These are phyloP conservation scores for Choloepus didactylus DNA, from an alignment of 2,797 vertebrate species.

Conservation along the genomic window DNA sequence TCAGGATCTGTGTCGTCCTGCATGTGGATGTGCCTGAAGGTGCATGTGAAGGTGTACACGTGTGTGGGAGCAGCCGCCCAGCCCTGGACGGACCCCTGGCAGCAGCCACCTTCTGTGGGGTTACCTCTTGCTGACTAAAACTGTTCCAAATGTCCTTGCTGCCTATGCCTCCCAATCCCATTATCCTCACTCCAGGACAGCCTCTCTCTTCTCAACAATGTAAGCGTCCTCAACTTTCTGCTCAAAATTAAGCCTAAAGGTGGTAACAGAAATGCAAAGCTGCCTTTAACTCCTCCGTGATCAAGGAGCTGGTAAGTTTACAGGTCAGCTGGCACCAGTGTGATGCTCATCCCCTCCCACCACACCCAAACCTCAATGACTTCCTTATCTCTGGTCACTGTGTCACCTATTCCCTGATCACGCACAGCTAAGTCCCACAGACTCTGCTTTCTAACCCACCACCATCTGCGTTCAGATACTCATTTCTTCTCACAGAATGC, in stretches of 20 bases:
- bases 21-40: background rate
- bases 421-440: background rate
- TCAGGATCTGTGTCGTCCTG: background rate
- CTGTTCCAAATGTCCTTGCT: background rate
- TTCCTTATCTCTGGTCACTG: background rate
- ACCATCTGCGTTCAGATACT: background rate
- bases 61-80: background rate
- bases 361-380: rapidly evolving
- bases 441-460: background rate
- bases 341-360: background rate
- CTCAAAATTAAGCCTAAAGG: background rate
- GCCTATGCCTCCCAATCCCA: background rate
- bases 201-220: background rate
- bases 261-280: background rate
- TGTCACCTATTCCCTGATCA: background rate
- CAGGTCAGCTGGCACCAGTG: background rate
- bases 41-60: rapidly evolving
- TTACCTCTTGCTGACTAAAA: background rate
- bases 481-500: background rate
- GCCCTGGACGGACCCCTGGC: background rate
- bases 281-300: background rate
- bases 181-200: background rate
- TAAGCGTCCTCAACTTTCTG: background rate
- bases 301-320: background rate
- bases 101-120: background rate